These are phyloP conservation scores for Prionace glauca DNA, from an alignment of 2,797 vertebrate species.

Conservation along the genomic window DNA sequence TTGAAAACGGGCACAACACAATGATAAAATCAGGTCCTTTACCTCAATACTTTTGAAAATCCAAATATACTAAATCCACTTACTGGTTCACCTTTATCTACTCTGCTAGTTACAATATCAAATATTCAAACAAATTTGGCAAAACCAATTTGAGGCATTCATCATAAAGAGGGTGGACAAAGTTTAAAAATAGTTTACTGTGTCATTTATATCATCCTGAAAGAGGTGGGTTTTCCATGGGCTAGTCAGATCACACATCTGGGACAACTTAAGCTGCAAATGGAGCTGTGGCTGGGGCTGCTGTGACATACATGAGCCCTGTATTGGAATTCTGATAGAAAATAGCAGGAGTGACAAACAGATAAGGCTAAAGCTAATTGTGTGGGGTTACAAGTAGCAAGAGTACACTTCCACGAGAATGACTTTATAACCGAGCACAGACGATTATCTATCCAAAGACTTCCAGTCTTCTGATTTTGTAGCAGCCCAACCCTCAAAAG, in stretches of 20 bases:
- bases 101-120: too few species aligned
- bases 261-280: not conserved
- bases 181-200: not conserved
- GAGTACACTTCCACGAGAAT: not conserved
- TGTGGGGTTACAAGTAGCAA: not conserved
- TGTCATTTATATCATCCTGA: not conserved
- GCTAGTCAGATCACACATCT: not conserved
- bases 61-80: too few species aligned
- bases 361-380: not conserved
- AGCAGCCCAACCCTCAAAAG: not conserved
- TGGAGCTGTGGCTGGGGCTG: not conserved
- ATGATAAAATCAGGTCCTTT: too few species aligned
- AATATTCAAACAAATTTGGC: too few species aligned
- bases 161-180: not conserved
- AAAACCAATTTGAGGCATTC: too few species aligned
- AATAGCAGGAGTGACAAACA: not conserved
- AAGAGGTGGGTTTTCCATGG: not conserved
- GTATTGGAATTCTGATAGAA: not conserved
- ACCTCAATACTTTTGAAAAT: too few species aligned
- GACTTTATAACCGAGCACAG: not conserved
- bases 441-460: not conserved
- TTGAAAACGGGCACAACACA: too few species aligned
- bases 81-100: too few species aligned
- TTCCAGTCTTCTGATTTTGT: not conserved
- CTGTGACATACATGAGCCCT: not conserved